phyloP scores from a whole-genome alignment of 2,113 vertebrate species.

The Scatophagus argus region DNA sequence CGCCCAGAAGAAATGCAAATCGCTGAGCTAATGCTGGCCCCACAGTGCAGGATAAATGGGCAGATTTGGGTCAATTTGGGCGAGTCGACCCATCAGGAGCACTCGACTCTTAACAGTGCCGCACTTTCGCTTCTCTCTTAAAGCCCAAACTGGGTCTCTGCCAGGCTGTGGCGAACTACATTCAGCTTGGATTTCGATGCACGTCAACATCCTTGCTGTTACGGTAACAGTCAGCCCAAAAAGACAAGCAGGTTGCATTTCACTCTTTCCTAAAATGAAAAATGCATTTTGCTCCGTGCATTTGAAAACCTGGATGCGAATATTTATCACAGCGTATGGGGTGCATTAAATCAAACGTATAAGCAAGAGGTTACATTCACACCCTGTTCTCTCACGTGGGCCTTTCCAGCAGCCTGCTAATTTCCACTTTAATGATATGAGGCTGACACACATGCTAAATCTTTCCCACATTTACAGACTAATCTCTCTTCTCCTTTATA shows the following conservation, averaged over 20 bases:
- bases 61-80: no score
- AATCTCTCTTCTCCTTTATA: background rate
- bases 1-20: conserved; percentile 45
- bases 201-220: no score
- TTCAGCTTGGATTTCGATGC: no score
- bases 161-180: no score
- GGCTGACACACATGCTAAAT: background rate
- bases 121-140: no score
- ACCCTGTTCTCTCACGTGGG: conserved; percentile 6
- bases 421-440: conserved; percentile 14
- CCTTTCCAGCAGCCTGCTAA: background rate
- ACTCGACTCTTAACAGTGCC: no score
- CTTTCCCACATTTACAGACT: background rate
- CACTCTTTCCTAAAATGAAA: no score
- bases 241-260: no score
- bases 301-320: conserved; percentile 26
- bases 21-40: conserved; percentile 30
- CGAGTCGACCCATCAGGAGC: no score
- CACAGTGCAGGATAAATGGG: no score
- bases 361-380: conserved; percentile 14
- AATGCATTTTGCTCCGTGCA: conserved; percentile 1
- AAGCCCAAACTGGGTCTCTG: no score
- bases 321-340: conserved; percentile 24
- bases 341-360: conserved; percentile 1
- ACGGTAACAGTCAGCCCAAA: no score